These are phyloP conservation scores for Halichondria panicea DNA, from an alignment of 37 sponge, comb jelly and placozoan species.

Conservation along the genomic window DNA sequence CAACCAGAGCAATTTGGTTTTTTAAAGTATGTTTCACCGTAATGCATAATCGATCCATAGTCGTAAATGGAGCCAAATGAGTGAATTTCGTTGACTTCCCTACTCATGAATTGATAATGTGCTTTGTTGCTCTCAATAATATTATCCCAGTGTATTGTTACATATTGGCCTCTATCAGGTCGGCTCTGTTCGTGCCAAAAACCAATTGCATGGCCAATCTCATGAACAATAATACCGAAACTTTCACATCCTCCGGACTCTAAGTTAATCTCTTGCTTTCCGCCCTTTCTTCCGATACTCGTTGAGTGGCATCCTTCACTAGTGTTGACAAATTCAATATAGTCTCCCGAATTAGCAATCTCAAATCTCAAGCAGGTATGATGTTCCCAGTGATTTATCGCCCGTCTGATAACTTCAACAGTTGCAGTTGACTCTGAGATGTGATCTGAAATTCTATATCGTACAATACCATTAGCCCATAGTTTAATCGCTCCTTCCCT, in stretches of 20 bases:
- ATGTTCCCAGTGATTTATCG: constrained; percentile 16
- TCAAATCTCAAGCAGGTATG: constrained; percentile 8
- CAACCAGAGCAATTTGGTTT: not conserved
- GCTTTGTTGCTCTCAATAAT: not conserved
- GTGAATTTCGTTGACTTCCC: not conserved
- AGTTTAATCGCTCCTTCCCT: not conserved
- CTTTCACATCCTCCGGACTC: constrained; percentile 2
- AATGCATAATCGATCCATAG: constrained; percentile 35
- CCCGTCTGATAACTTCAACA: not conserved
- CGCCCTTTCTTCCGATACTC: constrained; percentile 9
- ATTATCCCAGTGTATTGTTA: constrained; percentile 19
- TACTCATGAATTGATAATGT: constrained; percentile 43
- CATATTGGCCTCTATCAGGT: constrained; percentile 50
- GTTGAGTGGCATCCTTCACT: not conserved
- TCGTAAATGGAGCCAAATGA: constrained; percentile 5
- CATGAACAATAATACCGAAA: constrained; percentile 39
- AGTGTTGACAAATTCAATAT: not conserved
- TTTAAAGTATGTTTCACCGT: not conserved
- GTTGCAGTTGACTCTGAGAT: not conserved
- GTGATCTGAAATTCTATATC: not conserved
- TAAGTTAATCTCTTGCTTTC: constrained; percentile 5
- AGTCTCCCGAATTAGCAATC: not conserved
- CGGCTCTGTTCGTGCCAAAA: constrained; percentile 55
- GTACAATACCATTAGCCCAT: not conserved
- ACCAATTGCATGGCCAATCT: constrained; percentile 53